These are phyloP conservation scores for Drosophila flavopinicola DNA, from an alignment of 2,888 invertebrate genomes.

Conservation along the genomic window DNA sequence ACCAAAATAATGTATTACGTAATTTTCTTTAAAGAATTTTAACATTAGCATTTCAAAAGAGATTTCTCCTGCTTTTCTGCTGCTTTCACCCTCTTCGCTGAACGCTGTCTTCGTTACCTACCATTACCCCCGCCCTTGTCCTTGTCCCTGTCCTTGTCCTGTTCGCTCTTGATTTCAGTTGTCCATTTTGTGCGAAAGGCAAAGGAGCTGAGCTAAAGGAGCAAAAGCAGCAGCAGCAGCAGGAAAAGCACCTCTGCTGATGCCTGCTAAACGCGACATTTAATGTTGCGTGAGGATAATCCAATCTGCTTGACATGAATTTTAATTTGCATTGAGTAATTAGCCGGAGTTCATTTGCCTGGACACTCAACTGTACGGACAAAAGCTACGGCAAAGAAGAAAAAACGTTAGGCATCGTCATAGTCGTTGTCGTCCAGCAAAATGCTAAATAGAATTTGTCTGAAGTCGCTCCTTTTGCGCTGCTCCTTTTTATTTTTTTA, in stretches of 20 bases:
- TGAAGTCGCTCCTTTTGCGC: slow-evolving; percentile 21
- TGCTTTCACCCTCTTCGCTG: slow-evolving; percentile 40
- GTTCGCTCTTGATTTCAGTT: slow-evolving; percentile 53
- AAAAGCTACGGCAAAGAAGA: slow-evolving; percentile 4
- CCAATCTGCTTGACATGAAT: slow-evolving; percentile 81
- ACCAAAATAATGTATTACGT: slow-evolving; percentile 82
- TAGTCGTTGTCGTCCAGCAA: slow-evolving; percentile 45
- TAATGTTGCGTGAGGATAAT: slow-evolving; percentile 81
- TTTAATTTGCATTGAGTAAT: slow-evolving; percentile 82
- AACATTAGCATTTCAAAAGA: slow-evolving; percentile 81
- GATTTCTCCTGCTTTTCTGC: slow-evolving; percentile 64
- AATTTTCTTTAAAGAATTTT: slow-evolving; percentile 81
- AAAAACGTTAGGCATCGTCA: slow-evolving; percentile 31
- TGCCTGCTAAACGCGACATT: slow-evolving; percentile 73
- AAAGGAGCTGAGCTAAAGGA: slow-evolving; percentile 18
- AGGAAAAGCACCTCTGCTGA: slow-evolving; percentile 58
- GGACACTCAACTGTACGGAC: slow-evolving; percentile 23
- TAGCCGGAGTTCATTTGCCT: slow-evolving; percentile 75
- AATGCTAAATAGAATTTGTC: slow-evolving; percentile 76
- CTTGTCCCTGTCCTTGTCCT: slow-evolving; percentile 14
- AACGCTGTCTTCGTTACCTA: slow-evolving; percentile 30
- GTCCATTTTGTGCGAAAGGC: slow-evolving; percentile 52
- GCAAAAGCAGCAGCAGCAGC: slow-evolving; percentile 20
- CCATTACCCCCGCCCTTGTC: slow-evolving; percentile 4
- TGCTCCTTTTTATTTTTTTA: background rate